A percentile compares a stretch with the other conserved stretches of the same genome.
Evolutionary conservation across 2,888 invertebrate genomes (phyloP).

Genomic region (Ormia ochracea): DNA sequence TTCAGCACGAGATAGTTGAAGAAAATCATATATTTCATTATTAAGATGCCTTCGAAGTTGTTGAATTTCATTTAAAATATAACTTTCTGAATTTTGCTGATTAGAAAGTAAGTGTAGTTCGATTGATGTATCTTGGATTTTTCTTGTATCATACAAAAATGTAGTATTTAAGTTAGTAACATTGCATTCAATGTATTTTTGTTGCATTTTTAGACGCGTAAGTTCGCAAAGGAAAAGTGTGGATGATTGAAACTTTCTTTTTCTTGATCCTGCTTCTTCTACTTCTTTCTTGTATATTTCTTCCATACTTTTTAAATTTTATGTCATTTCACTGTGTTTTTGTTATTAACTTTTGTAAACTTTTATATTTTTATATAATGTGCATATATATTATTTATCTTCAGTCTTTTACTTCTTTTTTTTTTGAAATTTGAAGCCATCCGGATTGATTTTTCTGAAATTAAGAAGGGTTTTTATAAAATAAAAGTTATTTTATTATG

Average conservation of each 20-base stretch:
- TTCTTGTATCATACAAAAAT: neutral
- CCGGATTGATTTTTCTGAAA: too few species aligned
- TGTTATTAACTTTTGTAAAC: neutral
- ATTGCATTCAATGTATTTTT: constrained; percentile 76
- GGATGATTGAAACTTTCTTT: constrained; percentile 64
- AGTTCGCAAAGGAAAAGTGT: constrained; percentile 74
- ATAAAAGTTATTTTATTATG: too few species aligned
- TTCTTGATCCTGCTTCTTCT: neutral
- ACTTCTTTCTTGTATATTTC: neutral
- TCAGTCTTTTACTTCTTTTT: too few species aligned
- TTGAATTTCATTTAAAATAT: constrained; percentile 71
- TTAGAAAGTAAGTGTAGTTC: neutral
- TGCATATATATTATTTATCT: too few species aligned
- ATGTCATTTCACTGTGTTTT: neutral
- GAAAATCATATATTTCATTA: constrained; percentile 66
- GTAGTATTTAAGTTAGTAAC: constrained; percentile 69
- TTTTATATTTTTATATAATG: too few species aligned
- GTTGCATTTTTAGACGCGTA: constrained; percentile 75
- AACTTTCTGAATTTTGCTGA: neutral
- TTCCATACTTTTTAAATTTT: neutral
- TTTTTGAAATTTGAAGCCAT: too few species aligned
- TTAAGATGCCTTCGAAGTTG: constrained; percentile 68
- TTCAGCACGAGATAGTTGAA: constrained; percentile 65
- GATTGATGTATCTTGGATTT: neutral
- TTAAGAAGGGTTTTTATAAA: too few species aligned